Percentiles rank a stretch among this genome's conserved stretches.
These are phyloP conservation scores for Paramormyrops hopkinsi DNA, from an alignment of 2,797 vertebrate genomes.

Conservation along the genomic window DNA sequence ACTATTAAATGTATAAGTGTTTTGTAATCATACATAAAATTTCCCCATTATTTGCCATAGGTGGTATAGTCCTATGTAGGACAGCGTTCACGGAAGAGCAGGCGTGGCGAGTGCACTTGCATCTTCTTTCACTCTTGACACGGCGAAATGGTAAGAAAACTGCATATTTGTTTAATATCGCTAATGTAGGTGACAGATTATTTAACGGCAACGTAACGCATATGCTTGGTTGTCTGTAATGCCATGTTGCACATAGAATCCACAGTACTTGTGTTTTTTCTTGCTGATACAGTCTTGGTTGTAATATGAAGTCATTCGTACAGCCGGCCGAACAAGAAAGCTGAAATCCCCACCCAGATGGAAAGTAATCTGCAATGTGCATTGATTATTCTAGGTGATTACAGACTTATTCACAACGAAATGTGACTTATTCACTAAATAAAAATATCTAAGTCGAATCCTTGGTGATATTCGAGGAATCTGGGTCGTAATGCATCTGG, in stretches of 20 bases:
- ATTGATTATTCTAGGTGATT: background rate
- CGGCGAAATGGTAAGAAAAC: constrained; percentile 61
- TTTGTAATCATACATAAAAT: background rate
- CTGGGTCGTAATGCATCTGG: background rate
- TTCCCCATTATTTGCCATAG: background rate
- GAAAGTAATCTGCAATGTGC: background rate
- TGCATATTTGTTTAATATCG: background rate
- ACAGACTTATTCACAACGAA: background rate
- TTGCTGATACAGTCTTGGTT: background rate
- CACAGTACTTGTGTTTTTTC: background rate
- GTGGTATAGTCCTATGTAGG: constrained; percentile 26
- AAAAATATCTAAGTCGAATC: background rate
- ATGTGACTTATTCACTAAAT: background rate
- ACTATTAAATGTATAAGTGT: background rate
- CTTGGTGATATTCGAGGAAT: background rate
- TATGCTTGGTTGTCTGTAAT: background rate
- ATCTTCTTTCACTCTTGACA: constrained; percentile 43
- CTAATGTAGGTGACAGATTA: background rate
- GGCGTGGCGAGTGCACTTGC: constrained; percentile 52
- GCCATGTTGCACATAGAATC: background rate
- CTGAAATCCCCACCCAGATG: constrained; percentile 38
- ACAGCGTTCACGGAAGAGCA: constrained; percentile 20
- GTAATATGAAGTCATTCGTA: constrained; percentile 2
- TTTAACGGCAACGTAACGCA: background rate
- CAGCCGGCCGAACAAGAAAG: constrained; percentile 8